These are phyloP conservation scores for Heliconius ethilla DNA, from an alignment of 2,888 invertebrate genomes.

Conservation along the genomic window DNA sequence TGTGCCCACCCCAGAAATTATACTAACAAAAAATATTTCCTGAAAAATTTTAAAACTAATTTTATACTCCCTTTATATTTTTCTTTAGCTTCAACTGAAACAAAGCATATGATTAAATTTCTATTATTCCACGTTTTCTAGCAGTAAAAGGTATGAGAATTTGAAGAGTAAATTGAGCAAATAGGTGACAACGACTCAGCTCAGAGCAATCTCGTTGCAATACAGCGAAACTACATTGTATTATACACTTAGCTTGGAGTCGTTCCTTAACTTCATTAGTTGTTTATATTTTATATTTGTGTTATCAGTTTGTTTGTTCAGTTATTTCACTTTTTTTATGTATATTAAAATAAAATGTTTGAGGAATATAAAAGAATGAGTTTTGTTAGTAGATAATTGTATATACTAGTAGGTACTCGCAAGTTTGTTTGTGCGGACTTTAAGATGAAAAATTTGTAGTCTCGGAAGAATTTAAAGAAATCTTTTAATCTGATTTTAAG, in stretches of 20 bases:
- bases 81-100: neutral
- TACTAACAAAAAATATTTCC: too few species aligned
- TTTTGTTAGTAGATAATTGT: neutral
- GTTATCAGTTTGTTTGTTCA: neutral
- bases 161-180: slow-evolving; percentile 33
- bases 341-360: neutral
- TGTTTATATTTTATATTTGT: slow-evolving; percentile 4
- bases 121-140: neutral
- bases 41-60: too few species aligned
- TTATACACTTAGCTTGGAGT: neutral
- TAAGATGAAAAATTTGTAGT: too few species aligned
- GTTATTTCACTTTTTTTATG: neutral
- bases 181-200: slow-evolving; percentile 20
- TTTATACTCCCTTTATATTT: too few species aligned
- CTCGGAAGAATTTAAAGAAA: too few species aligned
- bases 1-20: too few species aligned
- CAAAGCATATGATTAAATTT: neutral
- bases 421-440: too few species aligned
- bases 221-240: slow-evolving; percentile 14
- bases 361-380: neutral
- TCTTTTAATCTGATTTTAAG: too few species aligned
- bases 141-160: slow-evolving; percentile 13
- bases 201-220: slow-evolving; percentile 32
- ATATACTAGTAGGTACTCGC: too few species aligned
- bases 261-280: neutral